Conservation (phyloP, 2,113 vertebrate species). For the Cromileptes altivelis region DNA sequence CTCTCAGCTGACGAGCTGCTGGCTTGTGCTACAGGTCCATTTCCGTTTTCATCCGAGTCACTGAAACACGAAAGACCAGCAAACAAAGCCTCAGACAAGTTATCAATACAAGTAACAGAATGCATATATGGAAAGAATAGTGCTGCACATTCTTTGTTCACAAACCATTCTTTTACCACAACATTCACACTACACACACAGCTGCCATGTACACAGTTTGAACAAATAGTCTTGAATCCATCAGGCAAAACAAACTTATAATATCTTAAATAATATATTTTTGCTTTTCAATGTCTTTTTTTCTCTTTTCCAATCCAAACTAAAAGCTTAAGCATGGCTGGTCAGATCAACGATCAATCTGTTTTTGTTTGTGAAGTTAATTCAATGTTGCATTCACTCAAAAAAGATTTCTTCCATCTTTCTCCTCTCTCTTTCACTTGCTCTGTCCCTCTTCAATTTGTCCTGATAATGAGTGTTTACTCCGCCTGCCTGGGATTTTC, state of each 20-base stretch:
- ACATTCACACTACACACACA: background rate
- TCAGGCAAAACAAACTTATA: background rate
- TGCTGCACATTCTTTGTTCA: background rate
- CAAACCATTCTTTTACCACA: background rate
- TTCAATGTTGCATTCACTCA: slow-evolving; percentile 83
- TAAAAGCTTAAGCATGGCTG: background rate
- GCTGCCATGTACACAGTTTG: background rate
- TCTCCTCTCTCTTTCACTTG: slow-evolving; percentile 69
- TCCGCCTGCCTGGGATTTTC: slow-evolving; percentile 92
- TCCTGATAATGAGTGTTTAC: slow-evolving; percentile 93
- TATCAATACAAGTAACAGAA: background rate
- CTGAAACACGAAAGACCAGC: slow-evolving; percentile 56
- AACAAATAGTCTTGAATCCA: background rate
- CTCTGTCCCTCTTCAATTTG: slow-evolving; percentile 87
- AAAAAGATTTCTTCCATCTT: slow-evolving; percentile 75
- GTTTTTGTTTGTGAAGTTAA: slow-evolving; percentile 79
- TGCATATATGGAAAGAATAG: background rate
- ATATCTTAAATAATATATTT: background rate
- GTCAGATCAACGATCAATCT: slow-evolving; percentile 70
- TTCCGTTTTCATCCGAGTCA: slow-evolving; percentile 73
- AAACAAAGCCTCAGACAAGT: background rate
- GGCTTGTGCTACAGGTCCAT: slow-evolving; percentile 58
- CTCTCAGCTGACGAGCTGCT: slow-evolving; percentile 84
- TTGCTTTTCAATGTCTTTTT: background rate
- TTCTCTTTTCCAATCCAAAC: background rate